Evolutionary conservation across 2,113 vertebrate genomes (phyloP).

Genomic region (Ploceus nigricollis): DNA sequence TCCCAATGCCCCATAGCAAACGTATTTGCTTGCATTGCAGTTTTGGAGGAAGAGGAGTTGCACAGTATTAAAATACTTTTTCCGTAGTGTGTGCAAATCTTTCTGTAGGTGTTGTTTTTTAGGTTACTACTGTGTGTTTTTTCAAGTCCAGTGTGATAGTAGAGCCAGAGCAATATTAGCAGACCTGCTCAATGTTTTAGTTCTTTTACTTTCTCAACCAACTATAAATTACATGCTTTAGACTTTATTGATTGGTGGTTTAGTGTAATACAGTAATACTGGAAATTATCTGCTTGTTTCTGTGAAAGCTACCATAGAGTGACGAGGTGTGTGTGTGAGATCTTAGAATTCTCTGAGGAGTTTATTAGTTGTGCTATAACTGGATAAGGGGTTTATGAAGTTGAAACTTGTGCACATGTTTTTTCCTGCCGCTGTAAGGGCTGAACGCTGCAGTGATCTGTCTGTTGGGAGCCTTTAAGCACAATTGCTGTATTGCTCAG

Average conservation of each 20-base stretch:
- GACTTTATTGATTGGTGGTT: not conserved
- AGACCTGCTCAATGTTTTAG: not conserved
- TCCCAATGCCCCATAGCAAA: not conserved
- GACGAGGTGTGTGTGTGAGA: not conserved
- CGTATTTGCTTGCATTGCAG: not conserved
- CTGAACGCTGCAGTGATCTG: not conserved
- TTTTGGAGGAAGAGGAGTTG: not conserved
- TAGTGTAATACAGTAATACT: not conserved
- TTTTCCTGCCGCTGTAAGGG: not conserved
- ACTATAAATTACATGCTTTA: not conserved
- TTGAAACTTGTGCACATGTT: not conserved
- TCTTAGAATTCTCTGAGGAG: not conserved
- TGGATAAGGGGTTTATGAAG: not conserved
- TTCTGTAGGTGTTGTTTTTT: not conserved
- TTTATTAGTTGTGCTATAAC: not conserved
- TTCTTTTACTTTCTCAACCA: not conserved
- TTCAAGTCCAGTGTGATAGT: not conserved
- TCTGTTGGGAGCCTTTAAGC: not conserved
- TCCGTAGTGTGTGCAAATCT: not conserved
- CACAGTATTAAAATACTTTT: not conserved
- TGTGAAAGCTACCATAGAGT: not conserved
- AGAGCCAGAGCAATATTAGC: not conserved
- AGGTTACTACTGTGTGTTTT: not conserved
- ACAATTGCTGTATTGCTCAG: not conserved
- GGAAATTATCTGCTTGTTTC: not conserved